phyloP scores from a whole-genome alignment of 2,113 vertebrate species.

The Formicarius rufipectus region DNA sequence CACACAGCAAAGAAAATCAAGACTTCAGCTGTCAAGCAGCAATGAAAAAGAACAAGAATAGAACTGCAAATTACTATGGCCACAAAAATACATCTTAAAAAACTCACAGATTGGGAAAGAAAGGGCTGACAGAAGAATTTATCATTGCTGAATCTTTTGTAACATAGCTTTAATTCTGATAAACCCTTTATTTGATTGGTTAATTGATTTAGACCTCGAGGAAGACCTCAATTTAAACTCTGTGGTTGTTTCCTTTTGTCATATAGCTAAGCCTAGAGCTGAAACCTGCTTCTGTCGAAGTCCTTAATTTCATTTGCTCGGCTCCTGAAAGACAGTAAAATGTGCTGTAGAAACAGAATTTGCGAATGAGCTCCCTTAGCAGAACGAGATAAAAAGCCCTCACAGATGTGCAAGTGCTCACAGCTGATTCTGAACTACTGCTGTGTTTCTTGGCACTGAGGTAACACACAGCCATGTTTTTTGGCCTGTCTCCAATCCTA shows the following conservation, averaged over 20 bases:
- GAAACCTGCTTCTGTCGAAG: not conserved
- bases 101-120: not conserved
- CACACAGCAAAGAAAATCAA: not conserved
- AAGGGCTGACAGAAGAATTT: not conserved
- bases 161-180: not conserved
- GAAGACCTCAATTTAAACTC: conserved; percentile 19
- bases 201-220: conserved; percentile 46
- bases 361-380: not conserved
- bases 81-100: not conserved
- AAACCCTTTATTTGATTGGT: not conserved
- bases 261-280: not conserved
- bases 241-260: not conserved
- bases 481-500: not conserved
- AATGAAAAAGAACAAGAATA: not conserved
- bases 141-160: not conserved
- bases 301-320: conserved; percentile 1
- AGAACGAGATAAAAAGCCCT: not conserved
- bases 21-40: not conserved
- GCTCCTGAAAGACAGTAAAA: not conserved
- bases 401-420: not conserved
- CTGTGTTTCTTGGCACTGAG: not conserved
- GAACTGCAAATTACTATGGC: not conserved
- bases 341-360: not conserved
- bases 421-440: not conserved
- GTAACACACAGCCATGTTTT: fast-evolving